Conservation (phyloP, 35 echinoderm and acorn worm species). For the Antedon bifida region DNA sequence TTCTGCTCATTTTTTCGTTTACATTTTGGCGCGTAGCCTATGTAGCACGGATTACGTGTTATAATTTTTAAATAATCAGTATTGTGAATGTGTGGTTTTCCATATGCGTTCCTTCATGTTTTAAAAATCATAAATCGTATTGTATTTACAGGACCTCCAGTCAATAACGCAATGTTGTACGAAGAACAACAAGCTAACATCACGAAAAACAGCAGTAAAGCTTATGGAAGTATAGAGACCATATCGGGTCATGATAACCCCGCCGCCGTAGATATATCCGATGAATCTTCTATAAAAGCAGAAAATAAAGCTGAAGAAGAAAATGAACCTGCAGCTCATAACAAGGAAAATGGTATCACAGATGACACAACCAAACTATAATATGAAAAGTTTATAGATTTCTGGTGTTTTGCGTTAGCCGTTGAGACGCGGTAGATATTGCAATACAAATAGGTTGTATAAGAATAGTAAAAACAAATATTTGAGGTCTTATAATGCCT, state of each 20-base stretch:
- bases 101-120: neutral
- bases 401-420: no score
- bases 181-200: constrained; percentile 27
- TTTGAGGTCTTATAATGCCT: no score
- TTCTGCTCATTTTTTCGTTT: no score
- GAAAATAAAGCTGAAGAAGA: neutral
- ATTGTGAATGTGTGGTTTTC: no score
- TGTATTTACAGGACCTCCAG: constrained; percentile 40
- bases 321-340: neutral
- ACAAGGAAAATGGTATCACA: neutral
- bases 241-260: neutral
- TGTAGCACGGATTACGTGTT: no score
- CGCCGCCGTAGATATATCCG: neutral
- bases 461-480: no score
- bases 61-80: no score
- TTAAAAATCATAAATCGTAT: neutral
- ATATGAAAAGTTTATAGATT: no score
- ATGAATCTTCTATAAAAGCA: neutral
- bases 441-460: no score
- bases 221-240: neutral
- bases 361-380: neutral
- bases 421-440: no score
- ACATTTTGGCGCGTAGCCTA: no score
- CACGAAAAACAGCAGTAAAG: neutral
- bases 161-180: constrained; percentile 55